A percentile compares a stretch with the other conserved stretches of the same genome.
Conservation (phyloP, 2,888 invertebrate genomes). For the Disparrhopalites patrizii region DNA sequence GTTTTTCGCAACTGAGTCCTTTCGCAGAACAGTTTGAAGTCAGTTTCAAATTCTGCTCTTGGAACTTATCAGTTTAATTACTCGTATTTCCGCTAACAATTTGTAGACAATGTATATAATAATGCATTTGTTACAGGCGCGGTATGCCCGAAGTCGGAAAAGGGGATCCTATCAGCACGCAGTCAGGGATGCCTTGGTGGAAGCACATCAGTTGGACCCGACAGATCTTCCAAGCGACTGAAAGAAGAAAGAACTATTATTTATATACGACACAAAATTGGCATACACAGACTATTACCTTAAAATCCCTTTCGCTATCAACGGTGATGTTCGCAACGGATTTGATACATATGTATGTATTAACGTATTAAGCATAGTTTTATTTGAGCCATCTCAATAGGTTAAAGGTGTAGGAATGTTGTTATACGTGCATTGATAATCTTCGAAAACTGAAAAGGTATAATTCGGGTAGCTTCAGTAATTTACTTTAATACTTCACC, state of each 20-base stretch:
- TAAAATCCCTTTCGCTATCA: too few relatives aligned
- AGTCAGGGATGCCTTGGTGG: constrained; percentile 39
- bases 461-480: too few relatives aligned
- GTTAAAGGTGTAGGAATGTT: too few relatives aligned
- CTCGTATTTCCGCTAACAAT: neutral
- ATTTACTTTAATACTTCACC: too few relatives aligned
- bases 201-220: constrained; percentile 36
- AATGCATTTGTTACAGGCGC: constrained; percentile 29
- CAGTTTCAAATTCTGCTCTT: constrained; percentile 16
- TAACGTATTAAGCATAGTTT: too few relatives aligned
- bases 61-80: neutral
- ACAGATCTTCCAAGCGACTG: constrained; percentile 36
- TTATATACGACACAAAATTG: too few relatives aligned
- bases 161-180: constrained; percentile 40
- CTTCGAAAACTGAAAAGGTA: too few relatives aligned
- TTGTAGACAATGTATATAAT: neutral
- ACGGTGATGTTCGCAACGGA: too few relatives aligned
- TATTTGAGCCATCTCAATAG: too few relatives aligned
- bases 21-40: constrained; percentile 41
- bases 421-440: too few relatives aligned
- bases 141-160: constrained; percentile 34
- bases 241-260: constrained; percentile 15
- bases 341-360: too few relatives aligned
- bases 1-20: constrained; percentile 38
- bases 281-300: too few relatives aligned